Percentiles rank a stretch among this genome's conserved stretches.
Conservation (phyloP, 2,797 vertebrate species). For the Hyperoplus immaculatus region DNA sequence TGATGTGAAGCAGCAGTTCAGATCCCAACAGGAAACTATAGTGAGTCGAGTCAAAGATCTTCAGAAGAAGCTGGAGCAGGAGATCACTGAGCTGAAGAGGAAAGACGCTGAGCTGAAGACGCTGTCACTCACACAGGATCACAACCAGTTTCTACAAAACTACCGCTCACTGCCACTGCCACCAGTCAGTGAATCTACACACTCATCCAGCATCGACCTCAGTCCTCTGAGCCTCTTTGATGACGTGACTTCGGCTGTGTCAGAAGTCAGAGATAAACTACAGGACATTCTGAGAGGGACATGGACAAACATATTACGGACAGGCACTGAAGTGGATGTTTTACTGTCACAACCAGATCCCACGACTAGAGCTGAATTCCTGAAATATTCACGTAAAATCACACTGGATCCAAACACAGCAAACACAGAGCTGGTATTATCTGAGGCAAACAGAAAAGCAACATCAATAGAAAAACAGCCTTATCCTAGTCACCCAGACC, state of each 20-base stretch:
- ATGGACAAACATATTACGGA: constrained; percentile 2
- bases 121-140: constrained; percentile 21
- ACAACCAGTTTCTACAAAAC: background rate
- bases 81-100: constrained; percentile 33
- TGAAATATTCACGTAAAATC: constrained; percentile 3
- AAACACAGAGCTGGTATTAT: too few relatives aligned
- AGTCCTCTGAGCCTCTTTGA: too few relatives aligned
- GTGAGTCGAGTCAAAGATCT: constrained; percentile 28
- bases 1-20: constrained; percentile 29
- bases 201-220: too few relatives aligned
- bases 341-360: constrained; percentile 2
- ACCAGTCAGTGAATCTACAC: too few relatives aligned
- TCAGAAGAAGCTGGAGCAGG: constrained; percentile 35
- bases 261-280: constrained; percentile 3
- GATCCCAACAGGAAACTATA: constrained; percentile 32
- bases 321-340: constrained; percentile 19
- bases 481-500: background rate
- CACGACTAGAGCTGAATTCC: background rate
- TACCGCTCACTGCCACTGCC: too few relatives aligned
- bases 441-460: constrained; percentile 14
- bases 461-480: accelerated
- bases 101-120: constrained; percentile 11
- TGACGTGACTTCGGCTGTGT: constrained; percentile 14
- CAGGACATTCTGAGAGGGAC: constrained; percentile 2
- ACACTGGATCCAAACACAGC: constrained; percentile 21